Conservation (phyloP, 2,797 vertebrate species). For the Sardinella longiceps region DNA sequence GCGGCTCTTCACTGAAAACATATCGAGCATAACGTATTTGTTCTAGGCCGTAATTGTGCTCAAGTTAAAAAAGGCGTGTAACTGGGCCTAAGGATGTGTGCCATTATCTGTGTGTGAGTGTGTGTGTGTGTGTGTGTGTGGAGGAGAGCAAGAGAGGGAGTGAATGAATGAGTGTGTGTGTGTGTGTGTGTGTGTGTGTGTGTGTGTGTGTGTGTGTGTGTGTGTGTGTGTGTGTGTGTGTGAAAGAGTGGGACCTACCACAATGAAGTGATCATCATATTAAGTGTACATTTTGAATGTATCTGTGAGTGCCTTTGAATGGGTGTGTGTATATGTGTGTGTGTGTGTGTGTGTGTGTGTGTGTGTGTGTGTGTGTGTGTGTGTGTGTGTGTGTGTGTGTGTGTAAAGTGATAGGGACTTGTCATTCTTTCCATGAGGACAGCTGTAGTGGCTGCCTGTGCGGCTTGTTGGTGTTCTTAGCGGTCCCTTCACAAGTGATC, state of each 20-base stretch:
- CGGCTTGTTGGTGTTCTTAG: not conserved
- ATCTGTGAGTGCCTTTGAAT: not conserved
- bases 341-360: slow-evolving; percentile 8
- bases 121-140: slow-evolving; percentile 40
- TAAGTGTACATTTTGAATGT: too few relatives aligned
- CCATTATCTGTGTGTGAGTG: slow-evolving; percentile 14
- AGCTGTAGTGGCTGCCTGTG: not conserved
- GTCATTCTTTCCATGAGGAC: slow-evolving; percentile 14
- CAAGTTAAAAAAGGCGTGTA: slow-evolving; percentile 56
- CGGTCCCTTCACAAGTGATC: not conserved
- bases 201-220: slow-evolving; percentile 42
- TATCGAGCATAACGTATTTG: slow-evolving; percentile 57
- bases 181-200: not conserved
- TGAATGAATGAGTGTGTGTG: slow-evolving; percentile 40
- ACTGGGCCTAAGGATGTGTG: slow-evolving; percentile 46
- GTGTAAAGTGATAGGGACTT: slow-evolving; percentile 6
- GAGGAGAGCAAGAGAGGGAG: not conserved
- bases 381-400: not conserved
- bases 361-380: not conserved
- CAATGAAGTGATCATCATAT: too few relatives aligned
- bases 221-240: not conserved
- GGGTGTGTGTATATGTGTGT: not conserved
- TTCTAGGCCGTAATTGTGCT: slow-evolving; percentile 57
- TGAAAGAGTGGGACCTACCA: not conserved
- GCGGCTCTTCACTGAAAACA: slow-evolving; percentile 58